These are phyloP conservation scores for Lithophane ornitopus DNA, from an alignment of 2,888 invertebrate genomes.

Conservation along the genomic window DNA sequence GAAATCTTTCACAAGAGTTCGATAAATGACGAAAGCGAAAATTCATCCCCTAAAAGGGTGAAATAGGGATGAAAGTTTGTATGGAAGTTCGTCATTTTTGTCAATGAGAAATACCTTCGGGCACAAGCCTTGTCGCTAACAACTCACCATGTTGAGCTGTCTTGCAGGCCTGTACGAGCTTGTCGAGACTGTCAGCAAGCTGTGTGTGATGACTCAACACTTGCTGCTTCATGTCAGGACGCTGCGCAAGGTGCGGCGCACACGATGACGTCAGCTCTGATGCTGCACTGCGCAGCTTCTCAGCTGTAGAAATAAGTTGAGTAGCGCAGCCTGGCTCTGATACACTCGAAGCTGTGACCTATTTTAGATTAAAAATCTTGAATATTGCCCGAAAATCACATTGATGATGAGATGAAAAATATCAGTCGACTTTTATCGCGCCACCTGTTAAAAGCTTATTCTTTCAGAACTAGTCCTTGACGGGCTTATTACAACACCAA, in stretches of 20 bases:
- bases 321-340: constrained; percentile 66
- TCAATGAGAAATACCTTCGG: background rate
- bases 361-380: background rate
- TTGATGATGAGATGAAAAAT: too few relatives aligned
- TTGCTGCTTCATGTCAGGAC: constrained; percentile 48
- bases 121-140: background rate
- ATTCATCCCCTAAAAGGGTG: background rate
- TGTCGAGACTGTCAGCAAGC: constrained; percentile 64
- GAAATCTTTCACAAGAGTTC: background rate
- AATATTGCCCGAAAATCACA: too few relatives aligned
- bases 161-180: constrained; percentile 63
- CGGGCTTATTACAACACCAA: too few relatives aligned
- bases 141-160: constrained; percentile 27
- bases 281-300: constrained; percentile 47
- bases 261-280: constrained; percentile 61
- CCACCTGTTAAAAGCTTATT: too few relatives aligned
- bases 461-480: too few relatives aligned
- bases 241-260: constrained; percentile 41
- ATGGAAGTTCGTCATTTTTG: background rate
- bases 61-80: background rate
- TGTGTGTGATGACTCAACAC: constrained; percentile 58
- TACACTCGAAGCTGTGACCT: constrained; percentile 72
- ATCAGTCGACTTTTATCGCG: too few relatives aligned
- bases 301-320: constrained; percentile 47
- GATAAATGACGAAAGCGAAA: background rate